A percentile compares a stretch with the other conserved stretches of the same genome.
phyloP scores from a whole-genome alignment of 92 coral and sea anemone species.

The Paragorgia papillata region DNA sequence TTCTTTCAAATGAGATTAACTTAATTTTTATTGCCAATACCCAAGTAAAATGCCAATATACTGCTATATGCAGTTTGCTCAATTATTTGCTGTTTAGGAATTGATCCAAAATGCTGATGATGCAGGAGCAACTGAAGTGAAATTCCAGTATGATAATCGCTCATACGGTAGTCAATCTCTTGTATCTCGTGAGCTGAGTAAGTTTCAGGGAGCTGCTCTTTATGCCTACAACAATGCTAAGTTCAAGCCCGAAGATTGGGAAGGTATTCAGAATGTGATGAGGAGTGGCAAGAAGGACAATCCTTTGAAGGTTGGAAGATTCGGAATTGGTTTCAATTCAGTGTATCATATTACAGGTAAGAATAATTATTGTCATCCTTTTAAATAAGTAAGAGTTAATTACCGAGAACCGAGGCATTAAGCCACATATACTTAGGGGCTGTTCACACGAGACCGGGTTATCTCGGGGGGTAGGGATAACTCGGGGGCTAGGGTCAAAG shows the following conservation, averaged over 20 bases:
- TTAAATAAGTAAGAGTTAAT: too few relatives aligned
- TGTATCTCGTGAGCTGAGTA: slow-evolving; percentile 50
- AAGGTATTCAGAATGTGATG: slow-evolving; percentile 71
- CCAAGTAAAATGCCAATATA: too few relatives aligned
- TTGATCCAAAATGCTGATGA: slow-evolving; percentile 90
- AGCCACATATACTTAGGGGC: too few relatives aligned
- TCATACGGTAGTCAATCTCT: slow-evolving; percentile 58
- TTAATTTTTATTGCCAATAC: too few relatives aligned
- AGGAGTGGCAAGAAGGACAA: slow-evolving; percentile 74
- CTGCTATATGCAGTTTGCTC: too few relatives aligned
- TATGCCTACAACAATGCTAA: slow-evolving; percentile 73
- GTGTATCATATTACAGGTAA: slow-evolving; percentile 83
- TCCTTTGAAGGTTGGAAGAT: slow-evolving; percentile 84
- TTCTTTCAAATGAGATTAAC: too few relatives aligned
- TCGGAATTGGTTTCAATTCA: slow-evolving; percentile 88
- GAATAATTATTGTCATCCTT: neutral
- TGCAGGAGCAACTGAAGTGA: slow-evolving; percentile 68
- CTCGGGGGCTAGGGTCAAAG: too few relatives aligned
- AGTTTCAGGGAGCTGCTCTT: slow-evolving; percentile 85
- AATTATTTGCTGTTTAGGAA: slow-evolving; percentile 52
- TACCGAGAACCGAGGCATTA: too few relatives aligned
- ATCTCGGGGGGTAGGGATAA: too few relatives aligned
- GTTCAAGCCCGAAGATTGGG: slow-evolving; percentile 77
- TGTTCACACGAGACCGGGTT: too few relatives aligned
- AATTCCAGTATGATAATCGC: slow-evolving; percentile 67